These are phyloP conservation scores for Oreocharis arfaki DNA, from an alignment of 2,113 vertebrate species.

Conservation along the genomic window DNA sequence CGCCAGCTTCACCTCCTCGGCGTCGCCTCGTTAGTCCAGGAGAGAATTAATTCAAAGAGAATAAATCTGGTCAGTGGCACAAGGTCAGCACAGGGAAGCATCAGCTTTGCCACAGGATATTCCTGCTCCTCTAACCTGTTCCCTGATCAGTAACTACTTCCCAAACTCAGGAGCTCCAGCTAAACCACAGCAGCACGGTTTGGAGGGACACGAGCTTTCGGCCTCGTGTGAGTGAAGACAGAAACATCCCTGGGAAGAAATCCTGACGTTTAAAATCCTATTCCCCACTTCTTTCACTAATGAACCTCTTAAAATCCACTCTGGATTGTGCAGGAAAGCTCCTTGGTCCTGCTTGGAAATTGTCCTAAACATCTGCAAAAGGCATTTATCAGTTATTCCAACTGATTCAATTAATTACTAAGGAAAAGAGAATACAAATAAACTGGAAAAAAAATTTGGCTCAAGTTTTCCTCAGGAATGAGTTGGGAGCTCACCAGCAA, in stretches of 20 bases:
- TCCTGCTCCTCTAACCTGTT: background rate
- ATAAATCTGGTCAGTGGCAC: background rate
- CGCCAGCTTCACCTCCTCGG: fast-evolving
- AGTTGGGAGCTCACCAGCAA: background rate
- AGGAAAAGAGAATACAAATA: background rate
- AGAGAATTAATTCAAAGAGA: background rate
- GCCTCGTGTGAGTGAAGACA: fast-evolving
- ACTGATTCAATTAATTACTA: too few species aligned
- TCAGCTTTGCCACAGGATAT: background rate
- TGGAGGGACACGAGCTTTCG: background rate
- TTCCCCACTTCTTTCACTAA: background rate
- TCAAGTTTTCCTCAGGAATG: background rate
- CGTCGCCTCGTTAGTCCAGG: fast-evolving
- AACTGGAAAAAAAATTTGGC: background rate
- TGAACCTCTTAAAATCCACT: background rate
- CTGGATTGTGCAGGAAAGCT: background rate
- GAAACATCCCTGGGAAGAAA: background rate
- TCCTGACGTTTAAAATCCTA: background rate
- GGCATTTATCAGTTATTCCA: background rate
- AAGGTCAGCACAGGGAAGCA: fast-evolving
- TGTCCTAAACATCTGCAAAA: background rate
- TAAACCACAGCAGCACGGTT: background rate
- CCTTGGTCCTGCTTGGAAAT: background rate
- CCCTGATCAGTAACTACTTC: fast-evolving
- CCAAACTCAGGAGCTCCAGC: background rate